A percentile compares a stretch with the other conserved stretches of the same genome.
These are phyloP conservation scores for Carcina quercana DNA, from an alignment of 2,888 invertebrate genomes.

Conservation along the genomic window DNA sequence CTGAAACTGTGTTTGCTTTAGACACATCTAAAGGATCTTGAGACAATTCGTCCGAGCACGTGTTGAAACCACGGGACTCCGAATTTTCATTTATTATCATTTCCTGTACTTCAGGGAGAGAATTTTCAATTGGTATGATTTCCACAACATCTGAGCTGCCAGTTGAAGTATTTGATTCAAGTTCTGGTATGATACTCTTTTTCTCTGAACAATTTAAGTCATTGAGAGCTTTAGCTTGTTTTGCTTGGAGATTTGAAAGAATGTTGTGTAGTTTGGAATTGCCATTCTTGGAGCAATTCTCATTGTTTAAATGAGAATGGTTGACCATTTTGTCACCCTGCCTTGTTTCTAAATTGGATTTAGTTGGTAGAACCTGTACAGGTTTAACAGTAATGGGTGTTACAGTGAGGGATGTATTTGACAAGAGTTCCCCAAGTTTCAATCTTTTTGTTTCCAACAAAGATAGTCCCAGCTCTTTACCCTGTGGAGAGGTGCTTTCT, in stretches of 20 bases:
- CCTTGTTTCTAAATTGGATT: conserved; percentile 35
- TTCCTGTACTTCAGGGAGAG: conserved; percentile 45
- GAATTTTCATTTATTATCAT: conserved; percentile 65
- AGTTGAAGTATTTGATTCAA: conserved; percentile 51
- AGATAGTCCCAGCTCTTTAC: conserved; percentile 46
- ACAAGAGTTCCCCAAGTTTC: conserved; percentile 59
- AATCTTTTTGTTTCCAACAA: conserved; percentile 54
- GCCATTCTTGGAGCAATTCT: conserved; percentile 68
- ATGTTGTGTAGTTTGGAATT: conserved; percentile 67
- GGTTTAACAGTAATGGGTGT: conserved; percentile 42
- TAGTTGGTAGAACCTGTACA: conserved; percentile 37
- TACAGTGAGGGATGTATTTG: conserved; percentile 54
- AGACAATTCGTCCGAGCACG: conserved; percentile 48
- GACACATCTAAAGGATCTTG: conserved; percentile 63
- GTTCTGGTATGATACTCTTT: conserved; percentile 34
- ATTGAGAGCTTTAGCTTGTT: conserved; percentile 48
- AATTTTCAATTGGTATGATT: conserved; percentile 39
- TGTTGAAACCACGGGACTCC: conserved; percentile 49
- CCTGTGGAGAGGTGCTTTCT: conserved; percentile 38
- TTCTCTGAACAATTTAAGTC: conserved; percentile 45
- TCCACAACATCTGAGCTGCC: conserved; percentile 50
- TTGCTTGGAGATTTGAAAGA: conserved; percentile 58
- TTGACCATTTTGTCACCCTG: conserved; percentile 40
- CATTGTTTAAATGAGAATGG: conserved; percentile 54
- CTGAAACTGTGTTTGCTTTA: conserved; percentile 26